phyloP scores from a whole-genome alignment of 2,113 vertebrate species.

The Eublepharis macularius region DNA sequence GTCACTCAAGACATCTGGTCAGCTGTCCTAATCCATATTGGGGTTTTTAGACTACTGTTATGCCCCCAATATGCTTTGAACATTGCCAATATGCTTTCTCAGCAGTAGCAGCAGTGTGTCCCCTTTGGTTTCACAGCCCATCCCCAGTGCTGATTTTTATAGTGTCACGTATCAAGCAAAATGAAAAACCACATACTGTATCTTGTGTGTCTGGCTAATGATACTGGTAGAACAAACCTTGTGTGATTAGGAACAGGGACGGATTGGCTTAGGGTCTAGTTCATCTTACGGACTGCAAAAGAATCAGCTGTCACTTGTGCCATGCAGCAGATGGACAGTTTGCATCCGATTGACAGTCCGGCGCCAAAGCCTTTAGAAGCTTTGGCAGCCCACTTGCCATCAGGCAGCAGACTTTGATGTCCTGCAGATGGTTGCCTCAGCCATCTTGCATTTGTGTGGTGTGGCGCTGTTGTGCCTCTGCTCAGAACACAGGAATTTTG shows the following conservation, averaged over 20 bases:
- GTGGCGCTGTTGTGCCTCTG: constrained; percentile 68
- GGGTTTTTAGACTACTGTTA: constrained; percentile 82
- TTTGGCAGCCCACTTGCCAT: constrained; percentile 81
- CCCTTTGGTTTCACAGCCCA: constrained; percentile 77
- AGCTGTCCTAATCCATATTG: constrained; percentile 84
- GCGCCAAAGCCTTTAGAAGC: constrained; percentile 87
- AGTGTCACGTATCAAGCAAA: constrained; percentile 73
- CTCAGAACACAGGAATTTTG: constrained; percentile 38
- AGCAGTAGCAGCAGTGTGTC: constrained; percentile 79
- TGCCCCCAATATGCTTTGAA: constrained; percentile 84
- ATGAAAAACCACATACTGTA: constrained; percentile 78
- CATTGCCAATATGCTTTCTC: constrained; percentile 86
- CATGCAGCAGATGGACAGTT: constrained; percentile 87
- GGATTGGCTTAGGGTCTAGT: constrained; percentile 80
- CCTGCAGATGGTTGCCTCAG: constrained; percentile 81
- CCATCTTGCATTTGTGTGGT: constrained; percentile 71
- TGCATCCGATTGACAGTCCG: constrained; percentile 82
- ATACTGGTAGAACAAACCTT: constrained; percentile 80
- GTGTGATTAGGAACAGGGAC: constrained; percentile 78
- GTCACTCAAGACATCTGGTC: constrained; percentile 86
- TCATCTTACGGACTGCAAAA: constrained; percentile 84
- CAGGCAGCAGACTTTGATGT: constrained; percentile 83
- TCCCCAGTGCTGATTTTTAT: constrained; percentile 77
- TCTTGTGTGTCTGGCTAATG: constrained; percentile 80
- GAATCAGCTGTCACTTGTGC: constrained; percentile 85